These are phyloP conservation scores for Spea multiplicata DNA, from an alignment of 2,113 vertebrate genomes.

Conservation along the genomic window DNA sequence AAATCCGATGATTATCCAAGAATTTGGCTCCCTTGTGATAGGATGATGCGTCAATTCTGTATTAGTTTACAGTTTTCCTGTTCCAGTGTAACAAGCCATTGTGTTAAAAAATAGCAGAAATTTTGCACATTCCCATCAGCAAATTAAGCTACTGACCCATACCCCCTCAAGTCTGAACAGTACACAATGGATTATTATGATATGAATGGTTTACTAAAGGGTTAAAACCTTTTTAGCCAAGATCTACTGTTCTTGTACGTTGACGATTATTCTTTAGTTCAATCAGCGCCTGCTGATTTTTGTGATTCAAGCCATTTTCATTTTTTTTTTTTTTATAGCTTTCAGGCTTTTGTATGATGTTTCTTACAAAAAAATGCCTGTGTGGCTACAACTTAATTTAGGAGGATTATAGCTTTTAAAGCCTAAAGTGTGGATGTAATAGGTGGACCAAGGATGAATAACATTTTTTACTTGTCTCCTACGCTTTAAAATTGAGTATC, in stretches of 20 bases:
- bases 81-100: too few relatives aligned
- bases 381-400: not conserved
- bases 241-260: conserved; percentile 2
- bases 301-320: not conserved
- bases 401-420: conserved; percentile 36
- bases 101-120: too few relatives aligned
- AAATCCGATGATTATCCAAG: too few relatives aligned
- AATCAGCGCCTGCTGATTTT: conserved; percentile 12
- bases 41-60: too few relatives aligned
- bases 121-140: too few relatives aligned
- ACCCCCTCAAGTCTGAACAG: too few relatives aligned
- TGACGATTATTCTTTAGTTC: conserved; percentile 13
- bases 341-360: conserved; percentile 8
- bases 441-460: not conserved
- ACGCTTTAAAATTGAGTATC: not conserved
- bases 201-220: not conserved
- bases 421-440: conserved; percentile 4
- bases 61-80: too few relatives aligned
- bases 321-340: not conserved
- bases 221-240: not conserved
- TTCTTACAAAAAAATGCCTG: conserved; percentile 21
- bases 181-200: not conserved
- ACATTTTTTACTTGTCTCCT: conserved; percentile 6
- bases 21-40: too few relatives aligned
- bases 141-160: too few relatives aligned